phyloP scores from a whole-genome alignment of 2,113 vertebrate species.

The Cyanoderma ruficeps region DNA sequence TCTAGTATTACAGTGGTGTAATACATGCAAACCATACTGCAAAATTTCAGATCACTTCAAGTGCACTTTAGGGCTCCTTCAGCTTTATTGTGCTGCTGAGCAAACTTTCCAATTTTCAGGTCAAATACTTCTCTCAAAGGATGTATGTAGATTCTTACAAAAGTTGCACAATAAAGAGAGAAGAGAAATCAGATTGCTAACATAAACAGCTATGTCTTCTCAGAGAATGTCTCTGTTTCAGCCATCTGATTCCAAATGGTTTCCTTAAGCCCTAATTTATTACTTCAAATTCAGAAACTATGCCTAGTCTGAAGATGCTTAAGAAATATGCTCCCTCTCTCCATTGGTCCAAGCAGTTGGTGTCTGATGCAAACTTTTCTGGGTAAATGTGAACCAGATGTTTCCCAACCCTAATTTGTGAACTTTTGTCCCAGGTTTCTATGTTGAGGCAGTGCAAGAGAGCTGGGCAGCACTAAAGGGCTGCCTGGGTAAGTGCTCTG shows the following conservation, averaged over 20 bases:
- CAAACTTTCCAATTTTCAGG: background rate
- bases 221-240: background rate
- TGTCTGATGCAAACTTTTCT: constrained; percentile 10
- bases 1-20: background rate
- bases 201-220: background rate
- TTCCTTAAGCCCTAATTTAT: constrained; percentile 38
- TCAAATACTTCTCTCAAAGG: background rate
- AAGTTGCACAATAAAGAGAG: background rate
- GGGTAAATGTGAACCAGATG: constrained; percentile 51
- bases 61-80: background rate
- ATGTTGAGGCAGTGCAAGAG: background rate
- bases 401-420: background rate
- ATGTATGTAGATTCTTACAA: background rate
- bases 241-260: background rate
- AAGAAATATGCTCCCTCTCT: background rate
- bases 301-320: constrained; percentile 8
- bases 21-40: background rate
- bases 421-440: background rate
- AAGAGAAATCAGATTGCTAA: background rate
- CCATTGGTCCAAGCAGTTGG: background rate
- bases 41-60: background rate
- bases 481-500: accelerated
- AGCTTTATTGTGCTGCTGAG: background rate
- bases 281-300: constrained; percentile 4
- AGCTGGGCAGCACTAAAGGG: background rate